A percentile compares a stretch with the other conserved stretches of the same genome.
phyloP scores from a whole-genome alignment of 2,797 vertebrate species.

The Acanthiza pusilla region DNA sequence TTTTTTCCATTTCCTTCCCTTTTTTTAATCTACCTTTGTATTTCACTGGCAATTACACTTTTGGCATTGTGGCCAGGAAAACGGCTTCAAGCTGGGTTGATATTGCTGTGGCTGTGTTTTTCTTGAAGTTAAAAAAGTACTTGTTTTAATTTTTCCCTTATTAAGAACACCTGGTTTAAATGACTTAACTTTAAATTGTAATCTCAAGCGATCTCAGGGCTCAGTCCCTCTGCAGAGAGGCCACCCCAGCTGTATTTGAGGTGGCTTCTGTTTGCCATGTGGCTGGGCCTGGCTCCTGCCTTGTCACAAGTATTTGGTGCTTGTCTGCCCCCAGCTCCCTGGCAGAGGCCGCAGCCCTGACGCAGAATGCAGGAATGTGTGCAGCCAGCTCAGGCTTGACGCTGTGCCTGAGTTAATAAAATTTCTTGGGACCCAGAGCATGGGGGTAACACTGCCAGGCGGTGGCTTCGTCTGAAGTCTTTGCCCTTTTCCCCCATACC shows the following conservation, averaged over 20 bases:
- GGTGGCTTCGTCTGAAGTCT: not conserved
- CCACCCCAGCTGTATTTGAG: not conserved
- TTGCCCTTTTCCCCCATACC: not conserved
- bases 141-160: not conserved
- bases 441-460: not conserved
- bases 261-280: not conserved
- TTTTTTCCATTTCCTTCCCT: slow-evolving; percentile 19
- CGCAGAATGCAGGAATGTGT: not conserved
- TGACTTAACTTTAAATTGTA: not conserved
- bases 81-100: not conserved
- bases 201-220: not conserved
- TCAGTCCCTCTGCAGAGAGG: not conserved
- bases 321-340: not conserved
- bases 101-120: not conserved
- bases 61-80: not conserved
- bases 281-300: not conserved
- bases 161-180: not conserved
- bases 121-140: not conserved
- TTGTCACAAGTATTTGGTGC: not conserved
- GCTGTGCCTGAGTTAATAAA: not conserved
- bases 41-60: slow-evolving; percentile 1
- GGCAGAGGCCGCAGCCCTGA: not conserved
- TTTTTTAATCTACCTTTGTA: not conserved
- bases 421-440: not conserved
- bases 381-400: not conserved